A percentile compares a stretch with the other conserved stretches of the same genome.
These are phyloP conservation scores for Chromobotia macracanthus DNA, from an alignment of 2,797 vertebrate genomes.

Conservation along the genomic window DNA sequence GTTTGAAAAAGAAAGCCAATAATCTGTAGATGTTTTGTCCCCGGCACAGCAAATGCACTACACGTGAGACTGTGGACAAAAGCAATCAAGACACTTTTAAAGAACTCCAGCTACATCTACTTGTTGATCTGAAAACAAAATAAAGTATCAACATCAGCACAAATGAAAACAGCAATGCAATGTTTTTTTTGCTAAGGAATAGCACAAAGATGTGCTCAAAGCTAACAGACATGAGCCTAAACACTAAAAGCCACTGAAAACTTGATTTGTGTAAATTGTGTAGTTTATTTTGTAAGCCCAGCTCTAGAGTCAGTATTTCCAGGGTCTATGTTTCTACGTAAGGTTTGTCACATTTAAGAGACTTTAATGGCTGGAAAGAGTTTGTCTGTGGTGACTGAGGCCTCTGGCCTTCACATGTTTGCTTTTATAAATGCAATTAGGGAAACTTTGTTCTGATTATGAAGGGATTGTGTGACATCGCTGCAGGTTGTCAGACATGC, in stretches of 20 bases:
- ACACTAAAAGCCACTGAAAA: background rate
- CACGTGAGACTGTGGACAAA: too few relatives aligned
- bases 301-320: too few relatives aligned
- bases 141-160: too few relatives aligned
- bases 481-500: conserved; percentile 67
- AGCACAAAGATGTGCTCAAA: background rate
- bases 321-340: background rate
- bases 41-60: too few relatives aligned
- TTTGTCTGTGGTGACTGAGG: background rate
- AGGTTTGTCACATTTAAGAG: background rate
- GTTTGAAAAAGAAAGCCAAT: too few relatives aligned
- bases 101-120: too few relatives aligned
- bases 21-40: too few relatives aligned
- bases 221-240: background rate
- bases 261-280: background rate
- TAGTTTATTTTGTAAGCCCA: background rate
- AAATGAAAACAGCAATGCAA: too few relatives aligned
- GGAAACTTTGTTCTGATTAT: conserved; percentile 70
- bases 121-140: too few relatives aligned
- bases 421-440: conserved; percentile 71
- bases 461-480: conserved; percentile 73
- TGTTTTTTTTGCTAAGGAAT: too few relatives aligned
- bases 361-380: background rate
- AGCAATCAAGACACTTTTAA: too few relatives aligned
- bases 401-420: conserved; percentile 72